Conservation (phyloP, 2,113 vertebrate species). For the Dicrurus megarhynchus region DNA sequence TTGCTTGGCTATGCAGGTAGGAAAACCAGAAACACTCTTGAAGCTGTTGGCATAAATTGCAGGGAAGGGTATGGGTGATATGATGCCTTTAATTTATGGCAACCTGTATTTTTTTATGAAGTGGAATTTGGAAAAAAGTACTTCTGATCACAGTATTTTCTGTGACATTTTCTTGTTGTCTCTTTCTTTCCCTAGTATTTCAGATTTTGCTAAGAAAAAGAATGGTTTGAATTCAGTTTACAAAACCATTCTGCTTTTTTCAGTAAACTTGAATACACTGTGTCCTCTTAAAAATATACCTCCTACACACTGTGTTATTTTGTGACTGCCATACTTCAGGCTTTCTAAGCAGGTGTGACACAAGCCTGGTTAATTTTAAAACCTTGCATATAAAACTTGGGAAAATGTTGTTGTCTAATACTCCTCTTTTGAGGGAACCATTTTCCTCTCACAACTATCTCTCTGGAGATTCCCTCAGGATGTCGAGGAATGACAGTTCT, state of each 20-base stretch:
- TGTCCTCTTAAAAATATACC: not conserved
- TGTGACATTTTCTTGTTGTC: not conserved
- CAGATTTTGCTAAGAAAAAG: not conserved
- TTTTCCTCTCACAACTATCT: not conserved
- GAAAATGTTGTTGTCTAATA: not conserved
- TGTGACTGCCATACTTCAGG: not conserved
- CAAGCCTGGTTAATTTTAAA: not conserved
- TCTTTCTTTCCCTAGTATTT: not conserved
- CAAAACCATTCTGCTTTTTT: not conserved
- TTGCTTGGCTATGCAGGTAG: slow-evolving; percentile 98
- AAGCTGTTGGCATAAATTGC: not conserved
- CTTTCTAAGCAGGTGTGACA: not conserved
- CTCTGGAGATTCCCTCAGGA: not conserved
- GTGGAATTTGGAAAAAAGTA: not conserved
- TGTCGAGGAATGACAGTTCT: not conserved
- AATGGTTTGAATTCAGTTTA: not conserved
- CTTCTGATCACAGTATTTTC: not conserved
- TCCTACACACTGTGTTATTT: not conserved
- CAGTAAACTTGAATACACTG: not conserved
- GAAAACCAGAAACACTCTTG: slow-evolving; percentile 29
- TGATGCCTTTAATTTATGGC: not conserved
- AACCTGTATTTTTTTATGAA: not conserved
- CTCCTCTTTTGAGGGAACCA: not conserved
- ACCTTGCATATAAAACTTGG: not conserved
- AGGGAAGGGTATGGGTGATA: not conserved